Evolutionary conservation across 2,797 vertebrate genomes (phyloP), one percentile per base, ranked within the genome.

Genomic region (Periophthalmus magnuspinnatus): DNA sequence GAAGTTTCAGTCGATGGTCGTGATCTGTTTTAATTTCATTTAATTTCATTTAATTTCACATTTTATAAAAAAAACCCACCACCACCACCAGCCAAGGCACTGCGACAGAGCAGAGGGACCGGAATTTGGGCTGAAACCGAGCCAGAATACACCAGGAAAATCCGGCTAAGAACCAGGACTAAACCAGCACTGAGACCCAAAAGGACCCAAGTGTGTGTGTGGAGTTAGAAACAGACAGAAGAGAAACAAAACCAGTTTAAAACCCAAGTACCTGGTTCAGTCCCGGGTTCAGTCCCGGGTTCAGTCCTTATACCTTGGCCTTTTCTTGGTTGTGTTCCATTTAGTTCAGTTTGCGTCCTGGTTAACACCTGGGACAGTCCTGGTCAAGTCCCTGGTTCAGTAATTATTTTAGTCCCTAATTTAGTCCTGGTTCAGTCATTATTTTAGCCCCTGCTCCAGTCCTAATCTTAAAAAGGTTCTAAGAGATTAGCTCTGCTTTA

Each of bases 21-120:
- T 63, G 61, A 63, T 63, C 61, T 63, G 61, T 45, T 63, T 61
- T 6, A 2, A 45, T 45, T 63, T 63, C 36, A 63, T 8, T 22
- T 10, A n/a, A n/a, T n/a, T 34, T 36, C 10, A n/a, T n/a, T 61
- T 6, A 6, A 45, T 45, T 63, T 63, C 36, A 63, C 17, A 45
- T 10, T 45, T 45, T 16, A 24, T 16, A 63, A 62, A 0, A 45
- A 22, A 60, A 45, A 22, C 21, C 3, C 21, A 63, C 5, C 60
- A 17, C 60, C 60, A 63, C n/a, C 61, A 45, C 36, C 36, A 22
- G 7, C n/a, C n/a, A 34, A 38, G 34, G 7, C n/a, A 21, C 22
- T 24, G 24, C 52, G 52, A 54, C 13, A 55, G 52, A 54, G n/a
- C 52, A 54, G 50, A 54, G n/a, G 2, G 6, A 17, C 52, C 19